Base-by-base conservation (phyloP, 2,888 invertebrate species). In the Noctua fimbriata region DNA sequence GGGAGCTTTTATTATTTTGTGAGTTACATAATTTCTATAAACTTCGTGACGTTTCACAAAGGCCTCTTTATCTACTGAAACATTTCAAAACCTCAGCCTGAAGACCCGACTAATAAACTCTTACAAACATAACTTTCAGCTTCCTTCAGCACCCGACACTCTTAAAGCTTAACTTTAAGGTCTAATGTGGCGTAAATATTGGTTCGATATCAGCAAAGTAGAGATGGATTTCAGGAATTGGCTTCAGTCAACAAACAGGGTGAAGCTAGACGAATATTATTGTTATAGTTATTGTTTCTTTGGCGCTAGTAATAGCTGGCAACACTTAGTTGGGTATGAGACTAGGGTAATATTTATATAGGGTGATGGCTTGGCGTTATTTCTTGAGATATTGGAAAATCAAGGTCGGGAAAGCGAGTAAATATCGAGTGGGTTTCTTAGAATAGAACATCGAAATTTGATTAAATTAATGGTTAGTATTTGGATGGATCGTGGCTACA, bases 221-320 rank as follows among this genome's bases (percentile, higher is more conserved):
- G 7, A 6, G 0, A 66, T 87, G 70, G 85, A 83, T 84, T 89
- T 84, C 89, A 87, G 90, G 91, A 92, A 94, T 93, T 93, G 92
- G 91, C 93, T 92, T 90, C 87, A 90, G 89, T 85, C 89, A 88
- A 91, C 90, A 90, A 92, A 93, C 92, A 93, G 93, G 92, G 92
- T 92, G 90, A 90, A 81, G 82, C 91, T 92, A 94, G 93, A 93
- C 92, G 93, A 94, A 94, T 92, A 93, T 95, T 94, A 96, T 92
- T 92, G 94, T 95, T 95, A 96, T 93, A 93, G 94, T 95, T 95
- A 95, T 95, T 93, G 92, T 90, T 86, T 93, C 93, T 93, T 90
- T 90, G 88, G 81, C 92, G 90, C 92, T 93, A 87, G 92, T 92
- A 92, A 93, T 94, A 93, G 92, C 92, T 93, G 92, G 91, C 91